Percentiles rank a stretch among this genome's conserved stretches.
Conservation (phyloP, 2,888 invertebrate genomes). For the Zele albiditarsus region DNA sequence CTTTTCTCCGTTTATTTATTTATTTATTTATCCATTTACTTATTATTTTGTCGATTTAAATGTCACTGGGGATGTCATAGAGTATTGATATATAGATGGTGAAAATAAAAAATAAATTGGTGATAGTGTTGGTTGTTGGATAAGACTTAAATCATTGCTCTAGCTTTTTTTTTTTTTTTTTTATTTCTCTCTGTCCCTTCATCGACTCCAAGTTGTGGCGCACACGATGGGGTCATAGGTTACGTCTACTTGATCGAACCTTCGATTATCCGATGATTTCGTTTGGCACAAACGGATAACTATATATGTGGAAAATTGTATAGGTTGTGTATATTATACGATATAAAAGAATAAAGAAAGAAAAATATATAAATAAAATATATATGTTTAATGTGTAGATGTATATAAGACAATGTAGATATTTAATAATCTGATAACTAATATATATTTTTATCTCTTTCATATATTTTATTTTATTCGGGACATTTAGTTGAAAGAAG, state of each 20-base stretch:
- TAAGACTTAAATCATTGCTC: neutral
- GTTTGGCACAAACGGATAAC: slow-evolving; percentile 60
- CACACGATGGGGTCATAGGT: slow-evolving; percentile 48
- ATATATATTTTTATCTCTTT: neutral
- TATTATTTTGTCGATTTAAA: too few relatives aligned
- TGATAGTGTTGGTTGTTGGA: neutral
- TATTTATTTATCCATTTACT: too few relatives aligned
- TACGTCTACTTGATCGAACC: slow-evolving; percentile 44
- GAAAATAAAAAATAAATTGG: too few relatives aligned
- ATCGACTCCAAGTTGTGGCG: slow-evolving; percentile 19
- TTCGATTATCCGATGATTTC: slow-evolving; percentile 63
- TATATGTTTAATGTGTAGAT: neutral
- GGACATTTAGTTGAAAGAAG: neutral
- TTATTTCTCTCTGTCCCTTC: slow-evolving; percentile 28
- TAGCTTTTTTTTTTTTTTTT: slow-evolving; percentile 4
- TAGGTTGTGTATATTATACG: too few relatives aligned
- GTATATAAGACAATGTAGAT: too few relatives aligned
- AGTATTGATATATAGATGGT: neutral
- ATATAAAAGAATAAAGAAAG: slow-evolving; percentile 12
- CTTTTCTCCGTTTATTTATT: too few relatives aligned
- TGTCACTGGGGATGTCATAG: too few relatives aligned
- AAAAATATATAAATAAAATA: slow-evolving; percentile 13
- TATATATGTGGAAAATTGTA: slow-evolving; percentile 24
- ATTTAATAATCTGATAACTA: neutral
- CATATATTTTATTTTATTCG: neutral